Conservation (phyloP, 2,888 invertebrate genomes). For the Nemoura dubitans region DNA sequence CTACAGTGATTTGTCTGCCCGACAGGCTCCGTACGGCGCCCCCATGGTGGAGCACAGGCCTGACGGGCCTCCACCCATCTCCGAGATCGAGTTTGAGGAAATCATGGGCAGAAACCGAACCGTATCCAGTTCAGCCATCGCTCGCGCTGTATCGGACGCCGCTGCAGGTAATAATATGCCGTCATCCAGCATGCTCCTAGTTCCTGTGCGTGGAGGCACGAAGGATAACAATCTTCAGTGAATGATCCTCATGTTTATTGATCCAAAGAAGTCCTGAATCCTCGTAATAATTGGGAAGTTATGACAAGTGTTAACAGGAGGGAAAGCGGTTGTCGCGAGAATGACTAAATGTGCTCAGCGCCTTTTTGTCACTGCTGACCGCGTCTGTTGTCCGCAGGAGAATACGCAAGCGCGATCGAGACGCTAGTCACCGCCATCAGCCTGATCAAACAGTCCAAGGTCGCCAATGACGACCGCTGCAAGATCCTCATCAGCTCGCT, state of each 20-base stretch:
- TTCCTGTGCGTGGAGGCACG: no score
- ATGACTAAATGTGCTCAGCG: no score
- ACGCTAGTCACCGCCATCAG: constrained; percentile 98
- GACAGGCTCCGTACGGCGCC: constrained; percentile 55
- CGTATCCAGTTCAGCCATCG: constrained; percentile 97
- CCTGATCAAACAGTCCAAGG: constrained; percentile 96
- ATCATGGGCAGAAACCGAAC: constrained; percentile 97
- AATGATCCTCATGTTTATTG: no score
- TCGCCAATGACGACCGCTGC: constrained; percentile 95
- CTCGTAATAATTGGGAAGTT: no score
- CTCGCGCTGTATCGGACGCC: constrained; percentile 96
- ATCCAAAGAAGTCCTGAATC: no score
- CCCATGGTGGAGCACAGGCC: constrained; percentile 55
- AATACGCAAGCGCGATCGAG: constrained; percentile 98
- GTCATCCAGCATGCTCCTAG: no score
- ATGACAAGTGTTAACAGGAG: no score
- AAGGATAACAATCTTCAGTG: no score
- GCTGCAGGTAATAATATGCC: constrained; percentile 89
- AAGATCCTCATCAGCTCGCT: constrained; percentile 96
- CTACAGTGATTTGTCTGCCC: neutral
- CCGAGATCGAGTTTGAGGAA: constrained; percentile 97
- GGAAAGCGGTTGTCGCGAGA: no score
- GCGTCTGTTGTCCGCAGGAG: constrained; percentile 64
- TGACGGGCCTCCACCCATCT: constrained; percentile 71
- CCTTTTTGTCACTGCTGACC: neutral